phyloP scores from a whole-genome alignment of 2,888 invertebrate genomes.

The Nephrotoma guestfalica region DNA sequence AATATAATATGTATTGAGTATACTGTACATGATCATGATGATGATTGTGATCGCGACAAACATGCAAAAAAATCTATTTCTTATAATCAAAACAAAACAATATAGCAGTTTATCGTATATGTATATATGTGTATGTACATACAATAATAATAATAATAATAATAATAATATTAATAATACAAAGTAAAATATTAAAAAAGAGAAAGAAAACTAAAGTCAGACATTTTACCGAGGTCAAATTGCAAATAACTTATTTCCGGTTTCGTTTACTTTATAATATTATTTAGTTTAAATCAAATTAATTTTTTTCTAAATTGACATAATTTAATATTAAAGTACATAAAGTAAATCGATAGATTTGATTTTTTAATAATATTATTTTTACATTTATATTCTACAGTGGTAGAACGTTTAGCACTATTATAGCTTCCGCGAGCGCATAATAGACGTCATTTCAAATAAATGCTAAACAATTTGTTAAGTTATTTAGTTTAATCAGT shows the following conservation, averaged over 20 bases:
- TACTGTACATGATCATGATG: neutral
- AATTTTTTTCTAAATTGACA: neutral
- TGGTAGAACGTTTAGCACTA: neutral
- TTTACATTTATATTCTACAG: neutral
- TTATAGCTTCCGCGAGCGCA: neutral
- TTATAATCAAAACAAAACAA: neutral
- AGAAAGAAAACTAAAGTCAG: conserved; percentile 5
- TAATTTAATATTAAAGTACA: neutral
- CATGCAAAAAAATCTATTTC: neutral
- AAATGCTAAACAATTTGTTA: neutral
- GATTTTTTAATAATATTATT: neutral
- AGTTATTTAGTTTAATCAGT: neutral
- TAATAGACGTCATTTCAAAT: neutral
- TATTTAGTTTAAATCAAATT: neutral
- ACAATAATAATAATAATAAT: conserved; percentile 5
- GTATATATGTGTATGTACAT: neutral
- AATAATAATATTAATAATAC: conserved; percentile 5
- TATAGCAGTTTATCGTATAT: neutral
- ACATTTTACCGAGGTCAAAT: conserved; percentile 15
- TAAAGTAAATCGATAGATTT: neutral
- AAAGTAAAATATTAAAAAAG: conserved; percentile 8
- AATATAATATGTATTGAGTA: neutral
- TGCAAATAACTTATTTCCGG: conserved; percentile 17
- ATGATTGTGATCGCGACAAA: neutral
- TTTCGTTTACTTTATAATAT: conserved; percentile 7